These are phyloP conservation scores for Pantherophis alleghaniensis DNA, from an alignment of 2,797 vertebrate genomes.

Conservation along the genomic window DNA sequence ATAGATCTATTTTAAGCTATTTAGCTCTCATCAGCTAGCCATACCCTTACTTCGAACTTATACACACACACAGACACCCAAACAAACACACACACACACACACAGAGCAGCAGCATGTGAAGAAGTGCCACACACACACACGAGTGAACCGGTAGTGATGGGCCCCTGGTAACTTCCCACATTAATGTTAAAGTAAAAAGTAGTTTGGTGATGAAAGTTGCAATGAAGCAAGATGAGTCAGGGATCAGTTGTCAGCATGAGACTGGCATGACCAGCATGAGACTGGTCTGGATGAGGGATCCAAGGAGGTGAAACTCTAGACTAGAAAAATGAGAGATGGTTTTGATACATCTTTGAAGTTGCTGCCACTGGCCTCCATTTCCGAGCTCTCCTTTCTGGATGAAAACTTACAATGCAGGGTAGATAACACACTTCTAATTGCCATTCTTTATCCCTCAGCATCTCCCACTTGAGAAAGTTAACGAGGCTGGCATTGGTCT, in stretches of 20 bases:
- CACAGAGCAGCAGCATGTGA: too few relatives aligned
- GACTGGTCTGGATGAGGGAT: background rate
- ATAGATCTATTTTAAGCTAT: too few relatives aligned
- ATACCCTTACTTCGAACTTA: too few relatives aligned
- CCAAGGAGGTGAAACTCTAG: background rate
- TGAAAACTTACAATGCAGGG: background rate
- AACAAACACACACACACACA: too few relatives aligned
- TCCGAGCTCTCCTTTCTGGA: background rate
- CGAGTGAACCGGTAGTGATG: too few relatives aligned
- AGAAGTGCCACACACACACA: too few relatives aligned
- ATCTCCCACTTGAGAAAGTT: background rate
- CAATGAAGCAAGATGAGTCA: background rate
- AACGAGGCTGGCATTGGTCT: background rate
- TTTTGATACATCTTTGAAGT: background rate
- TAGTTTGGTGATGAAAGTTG: background rate
- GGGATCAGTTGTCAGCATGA: background rate
- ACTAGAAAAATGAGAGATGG: background rate
- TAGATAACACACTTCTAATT: background rate
- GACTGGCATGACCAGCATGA: background rate
- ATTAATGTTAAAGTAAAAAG: conserved; percentile 9
- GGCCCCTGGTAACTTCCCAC: background rate
- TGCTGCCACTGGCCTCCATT: background rate
- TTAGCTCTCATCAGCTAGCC: too few relatives aligned
- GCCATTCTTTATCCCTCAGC: background rate
- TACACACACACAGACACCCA: too few relatives aligned